Base-by-base conservation (phyloP, 2,888 invertebrate species). In the Pseudococcus jackbeardsleyi region DNA sequence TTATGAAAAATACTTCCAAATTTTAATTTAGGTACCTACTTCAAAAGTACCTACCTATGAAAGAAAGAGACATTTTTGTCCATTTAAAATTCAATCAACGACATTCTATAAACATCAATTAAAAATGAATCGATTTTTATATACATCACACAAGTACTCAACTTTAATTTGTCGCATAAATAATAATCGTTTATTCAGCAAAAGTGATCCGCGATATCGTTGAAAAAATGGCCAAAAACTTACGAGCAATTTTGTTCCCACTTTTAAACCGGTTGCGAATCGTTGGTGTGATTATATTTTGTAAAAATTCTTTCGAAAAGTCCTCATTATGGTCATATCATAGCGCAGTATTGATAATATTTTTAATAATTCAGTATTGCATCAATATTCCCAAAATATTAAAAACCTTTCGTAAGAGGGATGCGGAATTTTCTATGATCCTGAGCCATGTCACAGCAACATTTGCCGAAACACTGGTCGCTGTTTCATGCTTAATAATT, bases 231-330 rank as follows among this genome's bases (percentile, higher is more conserved):
- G 26, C 68, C 11, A 22, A 72, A 26, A 72, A 72, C 15, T 79
- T 79, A 46, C 46, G 46, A n/a, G 79, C 42, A 22, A 42, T 79
- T 42, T 42, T 79, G n/a, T 19, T 42, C n/a, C n/a, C 79, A n/a
- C n/a, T 79, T 22, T 79, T 79, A 46, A 79, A 42, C 26, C 4
- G 7, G 22, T 15, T 79, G 7, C 17, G 42, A 42, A 17, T 46
- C 8, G 7, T 42, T 7, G 79, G 79, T 17, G 7, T 79, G n/a
- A 39, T 42, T n/a, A 79, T 54, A 26, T 85, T 50, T 15, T n/a
- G 1, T 17, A 26, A 6, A 59, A 39, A n/a, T 39, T 19, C 39
- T 39, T 6, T 39, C 4, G 64, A 19, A 15, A 17, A 17, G 11
- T 39, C 50, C 11, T 8, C n/a, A 8, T 7, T 17, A 17, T 54